Conservation (phyloP, 2,797 vertebrate species). For the Simalia tracyae region DNA sequence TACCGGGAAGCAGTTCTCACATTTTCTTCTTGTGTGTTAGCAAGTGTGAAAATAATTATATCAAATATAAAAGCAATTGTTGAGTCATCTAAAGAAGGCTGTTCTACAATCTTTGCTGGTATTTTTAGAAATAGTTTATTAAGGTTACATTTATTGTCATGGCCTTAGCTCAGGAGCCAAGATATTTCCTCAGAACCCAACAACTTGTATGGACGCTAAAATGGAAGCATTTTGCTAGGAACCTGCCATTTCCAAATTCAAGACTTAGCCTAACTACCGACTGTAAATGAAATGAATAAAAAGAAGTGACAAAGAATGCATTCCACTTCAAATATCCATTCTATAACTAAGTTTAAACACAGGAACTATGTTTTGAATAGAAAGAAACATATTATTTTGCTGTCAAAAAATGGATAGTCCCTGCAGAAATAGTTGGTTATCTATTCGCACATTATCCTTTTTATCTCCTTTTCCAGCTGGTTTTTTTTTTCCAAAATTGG, state of each 20-base stretch:
- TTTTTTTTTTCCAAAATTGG: neutral
- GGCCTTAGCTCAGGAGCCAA: neutral
- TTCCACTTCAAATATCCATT: neutral
- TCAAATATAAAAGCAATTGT: neutral
- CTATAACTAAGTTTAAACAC: neutral
- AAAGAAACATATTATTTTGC: neutral
- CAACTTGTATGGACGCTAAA: neutral
- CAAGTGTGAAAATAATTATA: constrained; percentile 4
- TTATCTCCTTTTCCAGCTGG: neutral
- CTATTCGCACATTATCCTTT: neutral
- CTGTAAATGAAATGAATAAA: neutral
- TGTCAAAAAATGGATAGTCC: constrained; percentile 3
- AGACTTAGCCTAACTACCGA: neutral
- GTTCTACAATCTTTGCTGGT: neutral
- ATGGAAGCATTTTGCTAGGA: neutral
- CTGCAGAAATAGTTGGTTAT: neutral
- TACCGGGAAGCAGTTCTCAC: neutral
- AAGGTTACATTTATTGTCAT: neutral
- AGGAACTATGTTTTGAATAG: neutral
- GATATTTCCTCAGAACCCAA: neutral
- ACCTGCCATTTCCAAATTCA: neutral
- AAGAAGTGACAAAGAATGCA: neutral
- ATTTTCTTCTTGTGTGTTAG: neutral
- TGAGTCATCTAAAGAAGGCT: neutral
- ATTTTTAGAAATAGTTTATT: neutral